Evolutionary conservation across 2,113 vertebrate species (phyloP).

Genomic region (Tyto alba): DNA sequence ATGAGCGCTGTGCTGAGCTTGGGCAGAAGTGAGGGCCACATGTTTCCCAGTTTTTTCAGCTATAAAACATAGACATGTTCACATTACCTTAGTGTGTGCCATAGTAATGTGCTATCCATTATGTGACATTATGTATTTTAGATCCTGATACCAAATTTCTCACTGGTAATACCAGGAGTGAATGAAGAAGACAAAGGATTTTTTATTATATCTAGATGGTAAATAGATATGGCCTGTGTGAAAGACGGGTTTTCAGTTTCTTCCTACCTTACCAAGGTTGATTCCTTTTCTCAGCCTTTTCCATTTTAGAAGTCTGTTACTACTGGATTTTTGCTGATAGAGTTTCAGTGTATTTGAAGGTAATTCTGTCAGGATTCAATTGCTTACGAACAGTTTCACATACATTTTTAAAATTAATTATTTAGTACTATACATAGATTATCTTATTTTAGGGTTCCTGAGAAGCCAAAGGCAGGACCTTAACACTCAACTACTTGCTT

Average conservation of each 20-base stretch:
- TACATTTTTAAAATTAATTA: not conserved
- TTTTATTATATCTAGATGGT: not conserved
- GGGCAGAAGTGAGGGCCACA: not conserved
- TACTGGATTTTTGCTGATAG: not conserved
- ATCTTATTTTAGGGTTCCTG: not conserved
- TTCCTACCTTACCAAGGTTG: not conserved
- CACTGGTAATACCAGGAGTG: not conserved
- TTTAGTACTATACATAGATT: not conserved
- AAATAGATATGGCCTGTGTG: not conserved
- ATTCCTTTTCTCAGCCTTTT: not conserved
- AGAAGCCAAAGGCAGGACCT: not conserved
- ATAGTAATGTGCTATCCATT: not conserved
- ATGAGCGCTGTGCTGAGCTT: not conserved
- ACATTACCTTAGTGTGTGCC: not conserved
- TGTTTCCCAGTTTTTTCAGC: not conserved
- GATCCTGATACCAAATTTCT: not conserved
- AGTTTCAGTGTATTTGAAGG: not conserved
- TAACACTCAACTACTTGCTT: not conserved
- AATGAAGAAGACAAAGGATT: not conserved
- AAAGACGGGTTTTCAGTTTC: not conserved
- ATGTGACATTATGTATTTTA: accelerated
- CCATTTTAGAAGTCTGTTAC: not conserved
- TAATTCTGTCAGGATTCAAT: not conserved
- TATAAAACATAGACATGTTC: not conserved
- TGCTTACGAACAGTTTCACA: not conserved